Evolutionary conservation across 2,113 vertebrate genomes (phyloP), one percentile per base, ranked within the genome.

Genomic region (Colius striatus): DNA sequence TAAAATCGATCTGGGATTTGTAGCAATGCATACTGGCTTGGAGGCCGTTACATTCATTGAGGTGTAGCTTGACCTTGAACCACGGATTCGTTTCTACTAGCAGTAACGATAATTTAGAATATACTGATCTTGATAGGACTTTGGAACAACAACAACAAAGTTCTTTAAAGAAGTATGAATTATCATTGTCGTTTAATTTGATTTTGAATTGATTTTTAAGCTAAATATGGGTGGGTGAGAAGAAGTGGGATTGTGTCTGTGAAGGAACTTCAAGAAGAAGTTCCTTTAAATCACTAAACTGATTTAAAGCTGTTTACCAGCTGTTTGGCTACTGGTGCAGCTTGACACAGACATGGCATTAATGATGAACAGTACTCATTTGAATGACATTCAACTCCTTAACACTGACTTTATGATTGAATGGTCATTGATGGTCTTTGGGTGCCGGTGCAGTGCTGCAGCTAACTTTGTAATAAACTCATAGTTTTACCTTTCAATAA

Each of bases 171-270:
- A 81, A 29, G 10, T 27, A 10, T 29, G 58, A 26, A 84, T 58
- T 5, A 27, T 14, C 21, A 5, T 27, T 75, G 29, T 65, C 25
- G 32, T 84, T 76, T 43, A 53, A 67, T 75, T 92, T 2, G 0
- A 26, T 75, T 81, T 29, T 32, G 55, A 81, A 57, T 76, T 81
- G 5, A 65, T n/a, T 87, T 83, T 84, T 87, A 85, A 87, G 54
- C 63, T 53, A 10, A 54, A 70, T 41, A 4, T 5, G 2, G 19
- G 50, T 86, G 67, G 13, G 14, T 79, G 61, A 57, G 73, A 51
- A 84, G 41, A 51, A 63, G 48, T 38, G 70, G 55, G 60, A 23
- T 54, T 62, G 9, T 76, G 43, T 61, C 55, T 9, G 0, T 8
- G n/a, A n/a, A 25, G 58, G 43, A 78, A 7, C 6, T 67, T 36